Evolutionary conservation across 2,888 invertebrate genomes (phyloP).

Genomic region (Orchesella flavescens): DNA sequence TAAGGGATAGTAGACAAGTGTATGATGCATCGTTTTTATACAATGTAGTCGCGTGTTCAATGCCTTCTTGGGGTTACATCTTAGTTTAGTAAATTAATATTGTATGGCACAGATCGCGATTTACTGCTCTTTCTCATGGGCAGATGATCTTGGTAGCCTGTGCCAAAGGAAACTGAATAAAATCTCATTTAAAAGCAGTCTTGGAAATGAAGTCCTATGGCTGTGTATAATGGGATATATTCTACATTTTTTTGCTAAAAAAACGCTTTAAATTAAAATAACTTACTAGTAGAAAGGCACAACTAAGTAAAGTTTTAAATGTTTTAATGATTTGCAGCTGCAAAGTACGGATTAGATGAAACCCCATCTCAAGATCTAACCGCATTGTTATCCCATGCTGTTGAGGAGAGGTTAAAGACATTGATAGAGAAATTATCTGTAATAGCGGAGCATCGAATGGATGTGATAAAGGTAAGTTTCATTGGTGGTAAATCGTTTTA

Average conservation of each 20-base stretch:
- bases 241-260: conserved; percentile 25
- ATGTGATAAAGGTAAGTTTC: conserved; percentile 86
- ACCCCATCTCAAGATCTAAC: conserved; percentile 90
- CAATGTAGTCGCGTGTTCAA: background rate
- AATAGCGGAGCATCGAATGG: conserved; percentile 95
- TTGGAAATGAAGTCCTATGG: background rate
- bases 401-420: conserved; percentile 93
- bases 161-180: conserved; percentile 35
- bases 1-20: too few species aligned
- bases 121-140: conserved; percentile 50
- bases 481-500: too few species aligned
- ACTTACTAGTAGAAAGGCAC: too few species aligned
- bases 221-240: conserved; percentile 1
- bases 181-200: background rate
- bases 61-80: background rate
- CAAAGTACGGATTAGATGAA: conserved; percentile 86
- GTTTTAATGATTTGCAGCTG: conserved; percentile 74
- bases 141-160: conserved; percentile 61
- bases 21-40: too few species aligned
- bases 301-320: conserved; percentile 1
- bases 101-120: conserved; percentile 54
- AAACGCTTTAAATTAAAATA: too few species aligned
- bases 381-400: conserved; percentile 91
- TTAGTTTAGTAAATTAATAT: background rate
- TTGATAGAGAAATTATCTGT: conserved; percentile 92